phyloP scores from a whole-genome alignment of 1,140 invertebrate genomes.

The Drosophila neocordata region DNA sequence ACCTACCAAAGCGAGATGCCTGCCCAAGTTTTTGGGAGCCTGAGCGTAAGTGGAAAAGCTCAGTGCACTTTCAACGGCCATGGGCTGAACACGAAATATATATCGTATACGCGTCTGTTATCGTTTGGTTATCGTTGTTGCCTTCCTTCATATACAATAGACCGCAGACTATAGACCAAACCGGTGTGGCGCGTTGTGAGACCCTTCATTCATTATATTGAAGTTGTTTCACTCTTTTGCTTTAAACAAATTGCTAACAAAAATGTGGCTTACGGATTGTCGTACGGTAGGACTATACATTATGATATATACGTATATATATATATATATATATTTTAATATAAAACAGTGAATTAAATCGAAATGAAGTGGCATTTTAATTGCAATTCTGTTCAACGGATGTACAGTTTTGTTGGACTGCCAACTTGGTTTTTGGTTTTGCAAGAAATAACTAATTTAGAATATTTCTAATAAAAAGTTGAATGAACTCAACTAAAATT shows the following conservation, averaged over 20 bases:
- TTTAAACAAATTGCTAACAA: conserved; percentile 23
- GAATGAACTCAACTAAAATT: too few relatives aligned
- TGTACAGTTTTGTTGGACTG: too few relatives aligned
- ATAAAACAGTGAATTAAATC: too few relatives aligned
- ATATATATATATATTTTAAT: neutral
- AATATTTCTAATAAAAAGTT: too few relatives aligned
- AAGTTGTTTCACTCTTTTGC: conserved; percentile 1
- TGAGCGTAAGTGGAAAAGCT: conserved; percentile 22
- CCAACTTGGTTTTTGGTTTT: too few relatives aligned
- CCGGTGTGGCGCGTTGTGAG: neutral
- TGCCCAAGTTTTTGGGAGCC: conserved; percentile 27
- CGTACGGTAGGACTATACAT: too few relatives aligned
- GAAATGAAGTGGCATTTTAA: too few relatives aligned
- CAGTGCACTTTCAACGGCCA: conserved; percentile 66
- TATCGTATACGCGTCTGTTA: conserved; percentile 42
- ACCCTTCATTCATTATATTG: neutral
- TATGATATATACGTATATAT: neutral
- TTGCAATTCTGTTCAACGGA: too few relatives aligned
- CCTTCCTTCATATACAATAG: conserved; percentile 12
- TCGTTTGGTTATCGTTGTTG: conserved; percentile 22
- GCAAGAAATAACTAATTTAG: too few relatives aligned
- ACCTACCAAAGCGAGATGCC: neutral
- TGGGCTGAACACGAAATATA: conserved; percentile 65
- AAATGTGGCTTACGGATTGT: conserved; percentile 71
- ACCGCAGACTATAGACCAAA: neutral